These are phyloP conservation scores for Malacosoma neustria DNA, from an alignment of 2,888 invertebrate species.

Conservation along the genomic window DNA sequence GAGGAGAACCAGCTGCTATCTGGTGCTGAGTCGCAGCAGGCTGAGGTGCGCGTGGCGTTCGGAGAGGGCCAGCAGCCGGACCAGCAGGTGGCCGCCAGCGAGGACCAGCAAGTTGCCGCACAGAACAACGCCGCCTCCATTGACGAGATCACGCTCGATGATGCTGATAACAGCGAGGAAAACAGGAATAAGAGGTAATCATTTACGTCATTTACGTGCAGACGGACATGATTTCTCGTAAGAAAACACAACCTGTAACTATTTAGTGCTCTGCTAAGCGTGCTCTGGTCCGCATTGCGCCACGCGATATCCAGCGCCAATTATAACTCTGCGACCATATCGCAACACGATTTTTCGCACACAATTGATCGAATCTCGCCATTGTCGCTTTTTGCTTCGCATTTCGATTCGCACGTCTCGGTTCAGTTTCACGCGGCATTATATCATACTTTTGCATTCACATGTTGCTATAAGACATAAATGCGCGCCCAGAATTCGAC, in stretches of 20 bases:
- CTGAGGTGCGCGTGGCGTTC: slow-evolving; percentile 77
- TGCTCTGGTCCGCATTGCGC: neutral
- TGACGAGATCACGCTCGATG: slow-evolving; percentile 81
- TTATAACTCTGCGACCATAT: neutral
- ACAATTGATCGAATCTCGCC: slow-evolving; percentile 9
- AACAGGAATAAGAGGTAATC: slow-evolving; percentile 84
- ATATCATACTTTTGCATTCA: neutral
- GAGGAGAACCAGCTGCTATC: slow-evolving; percentile 67
- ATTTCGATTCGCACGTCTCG: slow-evolving; percentile 50
- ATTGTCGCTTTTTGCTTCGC: slow-evolving; percentile 35
- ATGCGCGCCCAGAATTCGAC: too few species aligned
- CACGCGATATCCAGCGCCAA: neutral
- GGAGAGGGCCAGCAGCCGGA: slow-evolving; percentile 35
- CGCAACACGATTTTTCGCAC: neutral
- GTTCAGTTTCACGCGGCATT: slow-evolving; percentile 24
- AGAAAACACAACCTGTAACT: too few species aligned
- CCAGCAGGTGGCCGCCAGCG: slow-evolving; percentile 26
- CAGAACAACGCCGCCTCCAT: slow-evolving; percentile 78
- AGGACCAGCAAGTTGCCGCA: slow-evolving; percentile 70
- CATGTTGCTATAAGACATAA: too few species aligned
- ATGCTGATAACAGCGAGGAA: slow-evolving; percentile 82
- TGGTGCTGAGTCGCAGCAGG: slow-evolving; percentile 77
- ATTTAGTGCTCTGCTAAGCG: too few species aligned
- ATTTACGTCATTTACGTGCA: neutral
- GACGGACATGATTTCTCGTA: too few species aligned